phyloP scores from a whole-genome alignment of 1,140 invertebrate genomes.

The Caenorhabditis elegans region DNA sequence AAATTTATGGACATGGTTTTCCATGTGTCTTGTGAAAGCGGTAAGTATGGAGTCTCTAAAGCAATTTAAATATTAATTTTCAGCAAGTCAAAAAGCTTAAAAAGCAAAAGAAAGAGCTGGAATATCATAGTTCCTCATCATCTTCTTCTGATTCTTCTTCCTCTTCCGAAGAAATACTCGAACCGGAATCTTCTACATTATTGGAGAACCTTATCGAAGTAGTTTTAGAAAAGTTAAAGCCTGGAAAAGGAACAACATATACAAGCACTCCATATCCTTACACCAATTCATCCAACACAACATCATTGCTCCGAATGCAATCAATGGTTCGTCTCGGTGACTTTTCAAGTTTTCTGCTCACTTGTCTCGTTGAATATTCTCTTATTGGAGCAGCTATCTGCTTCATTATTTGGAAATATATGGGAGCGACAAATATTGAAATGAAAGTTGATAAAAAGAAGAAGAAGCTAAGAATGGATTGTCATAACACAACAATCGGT shows the following conservation, averaged over 20 bases:
- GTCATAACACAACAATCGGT: conserved; percentile 33
- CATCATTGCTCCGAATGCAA: too few relatives aligned
- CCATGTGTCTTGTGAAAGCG: conserved; percentile 60
- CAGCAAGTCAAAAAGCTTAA: background rate
- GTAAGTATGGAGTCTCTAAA: too few relatives aligned
- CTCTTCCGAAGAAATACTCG: background rate
- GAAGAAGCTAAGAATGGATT: conserved; percentile 59
- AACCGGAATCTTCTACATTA: background rate
- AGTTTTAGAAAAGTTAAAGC: background rate
- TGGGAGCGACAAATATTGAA: conserved; percentile 52
- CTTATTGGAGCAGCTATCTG: conserved; percentile 63
- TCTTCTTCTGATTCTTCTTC: background rate
- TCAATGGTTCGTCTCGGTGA: too few relatives aligned
- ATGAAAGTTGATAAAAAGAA: conserved; percentile 54
- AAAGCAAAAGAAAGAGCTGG: background rate
- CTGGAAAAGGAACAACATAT: background rate
- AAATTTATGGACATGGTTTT: conserved; percentile 63
- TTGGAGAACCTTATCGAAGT: background rate
- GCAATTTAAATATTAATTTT: too few relatives aligned
- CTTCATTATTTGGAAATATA: conserved; percentile 62
- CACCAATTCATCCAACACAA: too few relatives aligned
- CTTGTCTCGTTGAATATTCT: conserved; percentile 14
- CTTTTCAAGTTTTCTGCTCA: too few relatives aligned
- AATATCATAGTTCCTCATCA: background rate
- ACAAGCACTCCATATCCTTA: background rate